Evolutionary conservation across 2,113 vertebrate genomes (phyloP).

Genomic region (Gymnobelideus leadbeateri): DNA sequence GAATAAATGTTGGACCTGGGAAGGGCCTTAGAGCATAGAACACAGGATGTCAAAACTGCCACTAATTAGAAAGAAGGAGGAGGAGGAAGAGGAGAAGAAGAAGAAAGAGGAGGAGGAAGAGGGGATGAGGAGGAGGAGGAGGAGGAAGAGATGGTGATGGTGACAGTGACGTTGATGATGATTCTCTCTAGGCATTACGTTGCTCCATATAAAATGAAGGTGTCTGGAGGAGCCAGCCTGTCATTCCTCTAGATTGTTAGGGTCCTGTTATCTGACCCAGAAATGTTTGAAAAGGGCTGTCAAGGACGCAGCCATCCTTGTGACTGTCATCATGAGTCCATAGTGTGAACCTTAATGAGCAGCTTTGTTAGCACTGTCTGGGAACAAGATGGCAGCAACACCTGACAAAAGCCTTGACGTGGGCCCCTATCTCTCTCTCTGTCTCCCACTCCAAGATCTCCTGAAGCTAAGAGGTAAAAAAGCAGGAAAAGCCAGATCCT

Average conservation of each 20-base stretch:
- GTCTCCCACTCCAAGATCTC: too few relatives aligned
- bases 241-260: background rate
- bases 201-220: background rate
- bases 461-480: background rate
- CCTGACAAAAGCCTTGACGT: background rate
- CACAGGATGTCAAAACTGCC: background rate
- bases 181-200: background rate
- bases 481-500: background rate
- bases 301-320: background rate
- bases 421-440: background rate
- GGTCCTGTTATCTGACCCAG: background rate
- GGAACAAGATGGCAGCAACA: background rate
- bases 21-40: background rate
- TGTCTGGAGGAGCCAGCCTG: background rate
- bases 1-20: background rate
- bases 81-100: too few relatives aligned
- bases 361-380: background rate
- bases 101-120: background rate
- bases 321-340: background rate
- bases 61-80: background rate
- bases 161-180: too few relatives aligned
- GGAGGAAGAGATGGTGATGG: background rate
- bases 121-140: too few relatives aligned
- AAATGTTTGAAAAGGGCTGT: background rate
- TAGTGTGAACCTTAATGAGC: background rate